Evolutionary conservation across 2,888 invertebrate genomes (phyloP), one percentile per base, ranked within the genome.

Genomic region (Apotomis capreana): DNA sequence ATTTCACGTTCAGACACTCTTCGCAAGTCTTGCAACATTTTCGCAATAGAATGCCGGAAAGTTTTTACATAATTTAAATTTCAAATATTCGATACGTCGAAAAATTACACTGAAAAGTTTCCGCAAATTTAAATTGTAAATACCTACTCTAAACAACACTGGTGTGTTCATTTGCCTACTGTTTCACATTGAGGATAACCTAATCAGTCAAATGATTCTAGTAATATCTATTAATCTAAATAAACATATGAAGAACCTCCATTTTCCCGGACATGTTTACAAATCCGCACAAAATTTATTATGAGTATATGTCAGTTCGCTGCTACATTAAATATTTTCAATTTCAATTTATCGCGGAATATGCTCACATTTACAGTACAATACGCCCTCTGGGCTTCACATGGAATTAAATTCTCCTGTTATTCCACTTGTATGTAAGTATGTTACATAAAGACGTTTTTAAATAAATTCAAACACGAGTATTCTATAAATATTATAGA

Each of bases 191-290:
- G 13, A 58, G 58, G 8, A 67, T 51, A 65, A 71, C 55, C 51
- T 71, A 8, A 44, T 67, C 67, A 40, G 5, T 61, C 40, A 55
- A 55, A 61, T 37, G 6, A 55, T 57, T 46, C 46, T 12, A 44
- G 13, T 44, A 59, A 40, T 15, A 60, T 51, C 9, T 63, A 40
- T 40, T 6, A 63, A 5, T 15, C 15, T 13, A 36, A 54, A 70
- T 60, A 67, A 63, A 63, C 55, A 58, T 13, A 15, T 9, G 4
- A 4, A 10, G 26, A 64, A 44, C 10, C 55, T 8, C 15, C 37
- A 13, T 67, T 58, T 60, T 26, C 9, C 10, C 26, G 49, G 61
- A 61, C 65, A 55, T 67, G 65, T 67, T 70, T 70, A 55, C 55
- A 60, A 71, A 71, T 46, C 40, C 13, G 6, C 52, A 51, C 26